Conservation (phyloP, 92 coral and sea anemone species). For the Ricordea florida region DNA sequence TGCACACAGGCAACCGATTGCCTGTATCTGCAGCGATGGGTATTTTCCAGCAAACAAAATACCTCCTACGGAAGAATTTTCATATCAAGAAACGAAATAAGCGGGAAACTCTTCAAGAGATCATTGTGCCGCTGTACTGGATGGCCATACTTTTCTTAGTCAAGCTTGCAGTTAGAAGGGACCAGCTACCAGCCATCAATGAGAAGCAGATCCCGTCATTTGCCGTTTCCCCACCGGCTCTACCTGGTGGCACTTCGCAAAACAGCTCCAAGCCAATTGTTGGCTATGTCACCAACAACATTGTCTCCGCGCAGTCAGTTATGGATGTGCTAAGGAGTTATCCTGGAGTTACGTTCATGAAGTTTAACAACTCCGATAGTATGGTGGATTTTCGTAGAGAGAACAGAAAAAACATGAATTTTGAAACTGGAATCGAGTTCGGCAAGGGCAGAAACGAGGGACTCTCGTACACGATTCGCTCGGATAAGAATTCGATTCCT, state of each 20-base stretch:
- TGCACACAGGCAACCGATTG: too few relatives aligned
- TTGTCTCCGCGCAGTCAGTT: constrained; percentile 37
- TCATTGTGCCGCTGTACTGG: constrained; percentile 82
- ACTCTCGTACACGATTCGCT: constrained; percentile 65
- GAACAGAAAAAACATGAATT: constrained; percentile 35
- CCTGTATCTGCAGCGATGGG: too few relatives aligned
- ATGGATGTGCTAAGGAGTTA: constrained; percentile 31
- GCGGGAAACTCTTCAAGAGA: constrained; percentile 75
- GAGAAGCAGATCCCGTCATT: constrained; percentile 60
- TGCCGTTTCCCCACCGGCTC: constrained; percentile 1
- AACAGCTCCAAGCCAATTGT: constrained; percentile 1
- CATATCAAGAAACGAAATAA: constrained; percentile 74
- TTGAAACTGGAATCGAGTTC: constrained; percentile 64
- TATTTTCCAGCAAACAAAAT: constrained; percentile 65
- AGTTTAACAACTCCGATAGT: constrained; percentile 60
- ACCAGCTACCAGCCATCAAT: constrained; percentile 51
- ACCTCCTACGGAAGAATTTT: constrained; percentile 70
- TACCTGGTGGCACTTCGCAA: not conserved
- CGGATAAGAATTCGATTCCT: constrained; percentile 51
- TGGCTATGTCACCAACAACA: constrained; percentile 54
- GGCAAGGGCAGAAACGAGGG: constrained; percentile 41
- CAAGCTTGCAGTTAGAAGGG: constrained; percentile 9
- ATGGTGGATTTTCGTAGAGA: constrained; percentile 57
- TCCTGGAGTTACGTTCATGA: constrained; percentile 11
- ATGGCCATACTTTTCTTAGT: constrained; percentile 55